phyloP scores from a whole-genome alignment of 1,140 invertebrate species.

The Paraescarpia echinospica region DNA sequence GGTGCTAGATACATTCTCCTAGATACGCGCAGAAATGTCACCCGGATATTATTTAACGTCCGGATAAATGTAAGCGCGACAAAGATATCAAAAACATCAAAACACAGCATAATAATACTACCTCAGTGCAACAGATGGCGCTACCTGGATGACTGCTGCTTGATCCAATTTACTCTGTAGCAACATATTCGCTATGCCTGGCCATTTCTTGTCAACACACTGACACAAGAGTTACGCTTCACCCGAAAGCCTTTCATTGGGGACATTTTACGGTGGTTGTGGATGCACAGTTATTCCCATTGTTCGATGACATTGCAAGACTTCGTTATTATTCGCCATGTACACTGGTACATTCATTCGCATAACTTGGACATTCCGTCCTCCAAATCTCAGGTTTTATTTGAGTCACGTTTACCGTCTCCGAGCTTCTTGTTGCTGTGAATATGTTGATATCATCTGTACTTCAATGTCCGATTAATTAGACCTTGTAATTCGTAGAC shows the following conservation, averaged over 20 bases:
- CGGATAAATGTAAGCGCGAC: too few species aligned
- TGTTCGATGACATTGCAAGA: neutral
- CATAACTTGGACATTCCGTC: neutral
- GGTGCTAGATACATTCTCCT: too few species aligned
- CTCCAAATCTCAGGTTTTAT: neutral
- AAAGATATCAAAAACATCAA: too few species aligned
- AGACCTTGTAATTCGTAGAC: too few species aligned
- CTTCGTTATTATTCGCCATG: neutral
- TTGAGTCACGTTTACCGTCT: neutral
- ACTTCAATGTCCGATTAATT: too few species aligned
- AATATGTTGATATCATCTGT: neutral
- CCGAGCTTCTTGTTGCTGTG: neutral
- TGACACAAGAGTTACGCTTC: neutral
- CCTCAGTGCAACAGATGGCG: too few species aligned
- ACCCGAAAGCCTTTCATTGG: neutral
- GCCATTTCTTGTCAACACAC: neutral
- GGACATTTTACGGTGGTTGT: neutral
- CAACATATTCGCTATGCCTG: neutral
- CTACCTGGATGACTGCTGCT: too few species aligned
- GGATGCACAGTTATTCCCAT: neutral
- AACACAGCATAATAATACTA: too few species aligned
- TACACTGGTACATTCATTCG: neutral
- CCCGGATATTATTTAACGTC: too few species aligned
- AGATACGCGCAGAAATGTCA: too few species aligned
- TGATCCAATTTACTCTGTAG: too few species aligned